Percentiles rank a stretch among this genome's conserved stretches.
These are phyloP conservation scores for Cyanoliseus patagonus DNA, from an alignment of 2,113 vertebrate species.

Conservation along the genomic window DNA sequence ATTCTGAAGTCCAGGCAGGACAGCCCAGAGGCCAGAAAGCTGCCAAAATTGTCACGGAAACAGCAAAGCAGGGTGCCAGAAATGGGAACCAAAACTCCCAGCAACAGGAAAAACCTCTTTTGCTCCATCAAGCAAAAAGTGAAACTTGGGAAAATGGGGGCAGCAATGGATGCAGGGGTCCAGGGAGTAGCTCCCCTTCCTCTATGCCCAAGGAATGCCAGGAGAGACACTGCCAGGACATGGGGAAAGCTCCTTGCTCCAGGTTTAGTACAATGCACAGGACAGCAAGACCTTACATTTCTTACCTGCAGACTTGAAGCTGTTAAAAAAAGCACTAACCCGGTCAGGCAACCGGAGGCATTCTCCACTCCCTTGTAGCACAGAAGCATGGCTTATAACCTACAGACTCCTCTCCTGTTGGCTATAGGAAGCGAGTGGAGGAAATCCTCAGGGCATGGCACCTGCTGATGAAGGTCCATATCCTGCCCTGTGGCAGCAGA, in stretches of 20 bases:
- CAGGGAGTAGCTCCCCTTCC: background rate
- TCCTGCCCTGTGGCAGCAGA: background rate
- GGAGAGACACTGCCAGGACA: background rate
- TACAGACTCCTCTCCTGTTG: background rate
- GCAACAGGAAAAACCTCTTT: background rate
- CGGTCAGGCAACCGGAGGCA: background rate
- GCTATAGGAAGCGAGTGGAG: background rate
- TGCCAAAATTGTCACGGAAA: conserved; percentile 25
- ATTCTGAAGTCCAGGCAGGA: conserved; percentile 10
- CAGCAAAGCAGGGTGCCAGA: background rate
- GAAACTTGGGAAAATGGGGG: background rate
- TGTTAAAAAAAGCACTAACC: background rate
- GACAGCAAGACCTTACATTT: background rate
- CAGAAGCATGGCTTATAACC: background rate
- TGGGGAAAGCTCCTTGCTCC: accelerated
- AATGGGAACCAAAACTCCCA: background rate
- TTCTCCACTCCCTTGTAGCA: background rate
- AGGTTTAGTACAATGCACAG: accelerated
- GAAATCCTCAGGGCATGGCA: background rate
- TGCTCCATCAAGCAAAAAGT: background rate
- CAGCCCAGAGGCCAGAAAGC: conserved; percentile 1
- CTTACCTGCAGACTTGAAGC: background rate
- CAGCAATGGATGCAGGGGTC: background rate
- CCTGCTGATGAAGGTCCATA: background rate
- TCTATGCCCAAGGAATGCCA: background rate